Evolutionary conservation across 2,797 vertebrate species (phyloP), one percentile per base, ranked within the genome.

Genomic region (Rousettus madagascariensis): DNA sequence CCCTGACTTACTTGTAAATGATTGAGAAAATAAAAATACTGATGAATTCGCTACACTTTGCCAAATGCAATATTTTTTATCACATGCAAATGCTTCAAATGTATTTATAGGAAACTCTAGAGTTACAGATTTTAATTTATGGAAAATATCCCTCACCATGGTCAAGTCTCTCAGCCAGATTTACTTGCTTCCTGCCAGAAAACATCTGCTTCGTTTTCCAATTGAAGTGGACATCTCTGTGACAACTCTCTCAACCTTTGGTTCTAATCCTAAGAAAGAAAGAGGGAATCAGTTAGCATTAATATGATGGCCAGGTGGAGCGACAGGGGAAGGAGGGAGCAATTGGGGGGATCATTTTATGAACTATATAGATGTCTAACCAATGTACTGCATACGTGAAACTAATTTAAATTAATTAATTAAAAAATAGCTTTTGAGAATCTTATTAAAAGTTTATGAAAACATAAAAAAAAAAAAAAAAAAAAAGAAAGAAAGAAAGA

Each of bases 11-110:
- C 13, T 83, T 77, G 28, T 53, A 91, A 88, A 72, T 89, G 19
- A 86, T 68, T 89, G 26, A 95, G 51, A 86, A 86, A 87, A 92
- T 92, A 65, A 89, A 80, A 93, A 68, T 82, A 83, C 10, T 66
- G 8, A 19, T 80, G 22, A 24, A 43, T 77, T 53, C 1, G 33
- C 68, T 66, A 66, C 2, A 72, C 10, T 19, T 89, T 38, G 72
- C 46, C 20, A 88, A 88, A 66, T 87, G 36, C 8, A 72, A 16
- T 51, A 61, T 77, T 88, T 91, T 87, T 69, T 43, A 49, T 71
- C 15, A 53, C 71, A 74, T 80, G 19, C 2, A 53, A 75, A 92
- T 86, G 53, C 33, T 94, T 94, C 80, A 46, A 6, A 49, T 46
- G 6, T 41, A 30, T 82, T 94, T 80, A 59, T 36, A 33, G 30